Evolutionary conservation across 1,140 invertebrate genomes (phyloP).

Genomic region (Streblospio benedicti): DNA sequence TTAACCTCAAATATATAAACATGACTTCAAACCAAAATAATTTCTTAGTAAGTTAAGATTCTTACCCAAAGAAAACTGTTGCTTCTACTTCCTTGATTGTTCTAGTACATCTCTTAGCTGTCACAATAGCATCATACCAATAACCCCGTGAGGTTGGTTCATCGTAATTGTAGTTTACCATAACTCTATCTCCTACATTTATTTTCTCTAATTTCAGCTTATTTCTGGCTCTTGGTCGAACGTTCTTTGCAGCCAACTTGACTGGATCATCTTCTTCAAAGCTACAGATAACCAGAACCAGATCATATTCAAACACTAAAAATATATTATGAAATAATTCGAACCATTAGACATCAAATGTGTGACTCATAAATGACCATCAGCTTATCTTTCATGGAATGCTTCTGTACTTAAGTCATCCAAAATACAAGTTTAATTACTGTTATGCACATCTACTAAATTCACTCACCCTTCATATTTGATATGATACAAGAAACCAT

Average conservation of each 20-base stretch:
- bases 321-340: too few relatives aligned
- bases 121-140: slow-evolving; percentile 63
- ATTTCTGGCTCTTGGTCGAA: slow-evolving; percentile 60
- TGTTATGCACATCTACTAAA: too few relatives aligned
- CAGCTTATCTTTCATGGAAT: too few relatives aligned
- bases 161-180: slow-evolving; percentile 71
- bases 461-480: slow-evolving; percentile 43
- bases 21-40: neutral
- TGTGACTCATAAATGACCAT: too few relatives aligned
- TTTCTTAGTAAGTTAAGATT: neutral
- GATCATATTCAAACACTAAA: neutral
- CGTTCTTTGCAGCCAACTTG: slow-evolving; percentile 48
- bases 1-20: neutral
- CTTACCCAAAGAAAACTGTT: slow-evolving; percentile 45
- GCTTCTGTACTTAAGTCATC: too few relatives aligned
- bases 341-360: too few relatives aligned
- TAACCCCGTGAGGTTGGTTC: slow-evolving; percentile 59
- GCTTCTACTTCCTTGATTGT: slow-evolving; percentile 40
- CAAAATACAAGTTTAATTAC: too few relatives aligned
- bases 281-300: slow-evolving; percentile 26
- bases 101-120: slow-evolving; percentile 37
- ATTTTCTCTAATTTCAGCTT: slow-evolving; percentile 54
- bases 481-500: slow-evolving; percentile 43
- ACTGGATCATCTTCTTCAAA: slow-evolving; percentile 49
- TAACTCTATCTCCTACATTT: slow-evolving; percentile 55